phyloP scores from a whole-genome alignment of 2,113 vertebrate species.

The Dasyprocta punctata region DNA sequence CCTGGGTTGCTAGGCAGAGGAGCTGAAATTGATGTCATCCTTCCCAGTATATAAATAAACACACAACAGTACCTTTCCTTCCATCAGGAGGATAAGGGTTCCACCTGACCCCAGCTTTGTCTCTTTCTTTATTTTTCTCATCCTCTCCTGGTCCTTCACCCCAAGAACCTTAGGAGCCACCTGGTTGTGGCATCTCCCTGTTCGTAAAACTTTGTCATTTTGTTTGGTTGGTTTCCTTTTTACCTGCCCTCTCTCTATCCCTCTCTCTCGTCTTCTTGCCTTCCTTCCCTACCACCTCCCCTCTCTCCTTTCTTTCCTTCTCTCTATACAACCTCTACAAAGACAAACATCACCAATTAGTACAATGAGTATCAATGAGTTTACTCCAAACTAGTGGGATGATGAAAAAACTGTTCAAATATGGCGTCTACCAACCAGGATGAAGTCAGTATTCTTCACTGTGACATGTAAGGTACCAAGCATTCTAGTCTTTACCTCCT shows the following conservation, averaged over 20 bases:
- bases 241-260: not conserved
- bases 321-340: too few relatives aligned
- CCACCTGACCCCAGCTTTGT: too few relatives aligned
- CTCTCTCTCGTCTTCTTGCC: not conserved
- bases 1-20: too few relatives aligned
- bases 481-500: not conserved
- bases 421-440: not conserved
- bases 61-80: too few relatives aligned
- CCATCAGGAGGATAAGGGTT: too few relatives aligned
- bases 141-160: too few relatives aligned
- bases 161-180: too few relatives aligned
- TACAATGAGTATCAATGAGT: not conserved
- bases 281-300: rapidly evolving
- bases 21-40: too few relatives aligned
- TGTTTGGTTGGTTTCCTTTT: not conserved
- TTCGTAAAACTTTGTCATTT: not conserved
- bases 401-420: not conserved
- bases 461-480: not conserved
- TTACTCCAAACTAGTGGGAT: not conserved
- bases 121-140: too few relatives aligned
- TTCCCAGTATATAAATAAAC: too few relatives aligned
- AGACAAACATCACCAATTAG: not conserved
- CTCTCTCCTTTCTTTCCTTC: rapidly evolving
- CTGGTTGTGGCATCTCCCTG: too few relatives aligned
- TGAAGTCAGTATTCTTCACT: not conserved